Evolutionary conservation across 2,888 invertebrate species (phyloP), one percentile per base, ranked within the genome.

Genomic region (Netelia fuscicornis): DNA sequence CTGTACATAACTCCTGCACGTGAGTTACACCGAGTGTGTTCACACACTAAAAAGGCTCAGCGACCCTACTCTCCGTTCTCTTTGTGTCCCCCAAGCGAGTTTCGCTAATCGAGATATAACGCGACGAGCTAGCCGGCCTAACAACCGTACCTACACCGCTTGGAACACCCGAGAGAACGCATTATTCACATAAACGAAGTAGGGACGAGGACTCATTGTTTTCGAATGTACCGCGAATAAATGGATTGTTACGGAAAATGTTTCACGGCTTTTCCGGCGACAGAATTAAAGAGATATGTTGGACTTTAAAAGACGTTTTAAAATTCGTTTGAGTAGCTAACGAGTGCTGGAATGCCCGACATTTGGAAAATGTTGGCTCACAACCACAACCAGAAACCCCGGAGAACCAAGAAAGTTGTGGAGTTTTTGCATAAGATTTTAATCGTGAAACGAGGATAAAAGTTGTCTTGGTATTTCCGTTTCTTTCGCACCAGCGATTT

Each of bases 91-190:
- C 80, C 65, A 68, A 56, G 44, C 65, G 80, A 80, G 72, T 48
- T 80, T 65, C 48, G n/a, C 80, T 80, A 80, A 80, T 80, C 80
- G 80, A 71, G 72, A 80, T 80, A 74, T 80, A 80, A 74, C 72
- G 80, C 80, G 80, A 80, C 80, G 58, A 80, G 67, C 80, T 42
- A 54, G 72, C 48, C 48, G 54, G 25, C 25, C 44, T 23, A 5
- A 65, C 37, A 25, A 72, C 11, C 58, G 11, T n/a, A 20, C 20
- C 20, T 20, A 48, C 65, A 25, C 54, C 44, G 30, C 20, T 13
- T 25, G 6, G 56, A n/a, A 54, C n/a, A 48, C 30, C 17, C 20
- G 20, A 52, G 72, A 74, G 44, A 74, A 65, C 65, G 56, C 65
- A 42, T 71, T 71, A 79, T 58, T 79, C 64, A 64, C 71, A 25